Evolutionary conservation across 2,113 vertebrate species (phyloP).

Genomic region (Globicephala melas): DNA sequence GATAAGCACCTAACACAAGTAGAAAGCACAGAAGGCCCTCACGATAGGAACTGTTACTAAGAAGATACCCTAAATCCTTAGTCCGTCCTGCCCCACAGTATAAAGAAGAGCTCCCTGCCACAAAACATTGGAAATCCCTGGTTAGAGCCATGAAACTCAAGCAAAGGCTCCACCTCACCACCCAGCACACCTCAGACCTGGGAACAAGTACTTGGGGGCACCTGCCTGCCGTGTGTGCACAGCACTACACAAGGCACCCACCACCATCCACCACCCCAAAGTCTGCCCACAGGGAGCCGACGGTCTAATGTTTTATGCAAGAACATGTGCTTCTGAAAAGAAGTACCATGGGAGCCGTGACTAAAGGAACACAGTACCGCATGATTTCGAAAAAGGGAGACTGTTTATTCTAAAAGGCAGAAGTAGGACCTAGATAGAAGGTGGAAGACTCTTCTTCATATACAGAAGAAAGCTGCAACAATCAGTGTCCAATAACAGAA

Average conservation of each 20-base stretch:
- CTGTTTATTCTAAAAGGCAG: neutral
- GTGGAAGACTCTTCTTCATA: neutral
- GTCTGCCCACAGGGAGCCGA: neutral
- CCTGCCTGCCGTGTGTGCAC: neutral
- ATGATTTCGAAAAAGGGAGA: neutral
- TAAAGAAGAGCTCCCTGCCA: neutral
- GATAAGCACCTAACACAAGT: neutral
- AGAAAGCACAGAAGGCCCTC: neutral
- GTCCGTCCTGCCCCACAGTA: neutral
- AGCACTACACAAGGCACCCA: neutral
- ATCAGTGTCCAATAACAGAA: neutral
- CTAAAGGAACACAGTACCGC: neutral
- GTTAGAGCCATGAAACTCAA: neutral
- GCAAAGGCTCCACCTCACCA: neutral
- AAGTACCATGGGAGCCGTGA: neutral
- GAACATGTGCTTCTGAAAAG: neutral
- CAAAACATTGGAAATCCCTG: neutral
- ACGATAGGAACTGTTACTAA: neutral
- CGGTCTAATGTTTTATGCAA: neutral
- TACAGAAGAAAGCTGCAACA: neutral
- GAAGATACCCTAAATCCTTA: neutral
- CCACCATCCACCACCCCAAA: neutral
- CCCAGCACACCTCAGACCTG: neutral
- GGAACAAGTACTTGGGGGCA: accelerated
- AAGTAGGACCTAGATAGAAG: neutral